phyloP scores from a whole-genome alignment of 23 tunicate species.

The Ascidia mentula region DNA sequence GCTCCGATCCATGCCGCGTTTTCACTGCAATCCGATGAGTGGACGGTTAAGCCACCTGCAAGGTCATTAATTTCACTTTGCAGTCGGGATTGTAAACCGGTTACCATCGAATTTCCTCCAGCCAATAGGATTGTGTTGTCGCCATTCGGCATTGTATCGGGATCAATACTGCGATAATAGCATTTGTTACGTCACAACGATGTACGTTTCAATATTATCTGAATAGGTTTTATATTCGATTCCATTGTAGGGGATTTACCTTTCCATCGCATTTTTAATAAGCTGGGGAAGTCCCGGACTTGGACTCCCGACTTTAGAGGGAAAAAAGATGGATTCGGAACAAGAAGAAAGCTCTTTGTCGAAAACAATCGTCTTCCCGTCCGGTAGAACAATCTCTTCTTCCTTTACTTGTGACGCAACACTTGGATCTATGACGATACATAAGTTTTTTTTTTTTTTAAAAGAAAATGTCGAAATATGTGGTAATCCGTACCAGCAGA shows the following conservation, averaged over 20 bases:
- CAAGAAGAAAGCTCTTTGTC: conserved; percentile 56
- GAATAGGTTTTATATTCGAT: background rate
- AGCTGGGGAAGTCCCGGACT: conserved; percentile 37
- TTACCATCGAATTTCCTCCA: conserved; percentile 50
- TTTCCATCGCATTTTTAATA: conserved; percentile 33
- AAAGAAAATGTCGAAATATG: too few relatives aligned
- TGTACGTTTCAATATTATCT: background rate
- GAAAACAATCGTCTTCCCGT: conserved; percentile 47
- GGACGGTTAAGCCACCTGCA: background rate
- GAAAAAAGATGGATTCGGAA: conserved; percentile 55
- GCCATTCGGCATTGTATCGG: conserved; percentile 27
- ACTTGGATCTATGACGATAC: background rate
- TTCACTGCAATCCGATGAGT: conserved; percentile 8
- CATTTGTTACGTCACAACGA: background rate
- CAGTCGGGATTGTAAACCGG: conserved; percentile 42
- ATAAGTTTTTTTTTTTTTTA: too few relatives aligned
- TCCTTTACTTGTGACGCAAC: background rate
- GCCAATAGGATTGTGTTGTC: conserved; percentile 35
- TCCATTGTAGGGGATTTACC: conserved; percentile 47
- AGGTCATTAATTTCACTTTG: conserved; percentile 13
- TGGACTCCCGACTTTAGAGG: conserved; percentile 37
- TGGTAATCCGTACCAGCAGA: conserved; percentile 20
- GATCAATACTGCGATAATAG: conserved; percentile 40
- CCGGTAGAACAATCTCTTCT: conserved; percentile 49
- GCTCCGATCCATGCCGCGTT: conserved; percentile 83